Conservation (phyloP, 2,113 vertebrate species). For the Mustela nigripes region DNA sequence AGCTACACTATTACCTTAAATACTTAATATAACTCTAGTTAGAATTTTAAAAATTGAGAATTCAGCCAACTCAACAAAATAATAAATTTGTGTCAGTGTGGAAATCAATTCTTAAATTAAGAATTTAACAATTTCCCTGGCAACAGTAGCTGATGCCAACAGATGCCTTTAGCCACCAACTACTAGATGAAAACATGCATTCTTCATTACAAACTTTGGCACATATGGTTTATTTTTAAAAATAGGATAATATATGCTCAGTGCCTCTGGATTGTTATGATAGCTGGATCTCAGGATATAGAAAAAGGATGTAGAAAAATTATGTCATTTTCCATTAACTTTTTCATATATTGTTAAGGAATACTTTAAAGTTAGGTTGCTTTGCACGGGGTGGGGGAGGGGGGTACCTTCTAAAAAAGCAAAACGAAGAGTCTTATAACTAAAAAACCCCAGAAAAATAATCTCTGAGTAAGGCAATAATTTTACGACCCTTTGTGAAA, state of each 20-base stretch:
- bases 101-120: conserved; percentile 65
- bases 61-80: neutral
- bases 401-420: neutral
- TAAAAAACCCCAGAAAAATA: neutral
- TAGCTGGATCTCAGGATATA: neutral
- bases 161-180: conserved; percentile 40
- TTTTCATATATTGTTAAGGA: neutral
- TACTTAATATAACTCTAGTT: neutral
- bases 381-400: accelerated
- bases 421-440: neutral
- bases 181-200: neutral
- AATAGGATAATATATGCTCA: neutral
- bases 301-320: neutral
- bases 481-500: neutral
- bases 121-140: conserved; percentile 58
- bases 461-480: neutral
- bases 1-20: neutral
- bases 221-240: neutral
- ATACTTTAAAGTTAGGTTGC: neutral
- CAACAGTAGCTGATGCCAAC: neutral
- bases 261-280: neutral
- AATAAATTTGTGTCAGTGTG: conserved; percentile 45
- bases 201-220: neutral
- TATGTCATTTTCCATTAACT: neutral
- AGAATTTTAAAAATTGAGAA: neutral